These are phyloP conservation scores for Drosophila fulvimacula DNA, from an alignment of 2,888 invertebrate species.

Conservation along the genomic window DNA sequence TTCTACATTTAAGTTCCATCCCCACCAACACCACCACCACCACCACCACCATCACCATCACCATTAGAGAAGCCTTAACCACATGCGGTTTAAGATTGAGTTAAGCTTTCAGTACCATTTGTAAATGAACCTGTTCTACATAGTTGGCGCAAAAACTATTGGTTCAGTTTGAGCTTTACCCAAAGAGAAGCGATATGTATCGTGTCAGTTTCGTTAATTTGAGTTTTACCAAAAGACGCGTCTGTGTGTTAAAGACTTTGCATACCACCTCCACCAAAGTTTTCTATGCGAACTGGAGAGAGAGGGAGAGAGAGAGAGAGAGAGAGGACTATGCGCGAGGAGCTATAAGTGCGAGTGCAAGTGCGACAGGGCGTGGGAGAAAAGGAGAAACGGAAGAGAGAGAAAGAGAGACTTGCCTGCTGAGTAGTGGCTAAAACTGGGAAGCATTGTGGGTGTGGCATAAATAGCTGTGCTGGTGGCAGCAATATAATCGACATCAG, in stretches of 20 bases:
- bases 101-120: neutral
- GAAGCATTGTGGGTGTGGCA: conserved; percentile 88
- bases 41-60: neutral
- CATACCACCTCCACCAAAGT: neutral
- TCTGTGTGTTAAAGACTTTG: neutral
- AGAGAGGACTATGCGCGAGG: no score
- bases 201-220: neutral
- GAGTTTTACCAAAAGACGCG: neutral
- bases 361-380: conserved; percentile 6
- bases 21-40: neutral
- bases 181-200: neutral
- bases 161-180: neutral
- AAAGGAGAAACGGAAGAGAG: conserved; percentile 4
- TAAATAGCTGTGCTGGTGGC: conserved; percentile 65
- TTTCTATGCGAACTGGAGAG: neutral
- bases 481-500: conserved; percentile 48
- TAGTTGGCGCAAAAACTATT: neutral
- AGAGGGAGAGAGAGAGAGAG: neutral
- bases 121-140: neutral
- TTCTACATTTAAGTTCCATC: neutral
- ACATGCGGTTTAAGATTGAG: neutral
- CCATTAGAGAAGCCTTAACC: neutral
- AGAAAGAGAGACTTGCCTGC: conserved; percentile 87
- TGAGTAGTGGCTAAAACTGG: conserved; percentile 89
- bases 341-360: conserved; percentile 33